Percentiles rank a stretch among this genome's conserved stretches.
These are phyloP conservation scores for Pipistrellus nathusii DNA, from an alignment of 2,797 vertebrate genomes.

Conservation along the genomic window DNA sequence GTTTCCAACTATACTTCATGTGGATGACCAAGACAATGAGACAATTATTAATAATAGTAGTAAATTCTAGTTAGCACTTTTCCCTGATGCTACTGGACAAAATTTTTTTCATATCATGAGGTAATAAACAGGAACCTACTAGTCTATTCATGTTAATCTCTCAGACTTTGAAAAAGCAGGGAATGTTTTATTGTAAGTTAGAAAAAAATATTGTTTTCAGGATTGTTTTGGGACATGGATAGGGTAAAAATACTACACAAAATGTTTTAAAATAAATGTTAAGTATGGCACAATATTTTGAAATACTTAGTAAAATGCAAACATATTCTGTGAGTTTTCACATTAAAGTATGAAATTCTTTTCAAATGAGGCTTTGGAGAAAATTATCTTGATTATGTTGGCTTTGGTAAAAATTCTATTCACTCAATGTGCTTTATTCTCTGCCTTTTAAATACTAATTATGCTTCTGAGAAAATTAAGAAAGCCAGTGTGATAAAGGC, in stretches of 20 bases:
- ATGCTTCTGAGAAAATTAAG: constrained; percentile 72
- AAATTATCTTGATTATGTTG: constrained; percentile 57
- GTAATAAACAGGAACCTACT: constrained; percentile 14
- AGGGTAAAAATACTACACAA: constrained; percentile 57
- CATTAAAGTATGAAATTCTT: constrained; percentile 74
- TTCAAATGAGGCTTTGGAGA: constrained; percentile 54
- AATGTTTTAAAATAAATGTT: constrained; percentile 69
- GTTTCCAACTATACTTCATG: background rate
- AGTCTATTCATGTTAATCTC: constrained; percentile 36
- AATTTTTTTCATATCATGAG: constrained; percentile 38
- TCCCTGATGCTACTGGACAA: background rate
- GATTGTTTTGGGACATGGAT: constrained; percentile 40
- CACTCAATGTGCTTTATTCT: constrained; percentile 38
- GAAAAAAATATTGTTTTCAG: constrained; percentile 56
- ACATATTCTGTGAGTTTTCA: constrained; percentile 65
- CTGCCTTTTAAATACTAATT: constrained; percentile 61
- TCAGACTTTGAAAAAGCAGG: constrained; percentile 55
- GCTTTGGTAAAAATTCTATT: constrained; percentile 63
- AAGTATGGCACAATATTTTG: constrained; percentile 75
- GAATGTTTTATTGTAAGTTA: constrained; percentile 48
- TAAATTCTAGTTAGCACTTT: constrained; percentile 39
- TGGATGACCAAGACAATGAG: constrained; percentile 40
- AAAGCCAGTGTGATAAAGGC: constrained; percentile 39
- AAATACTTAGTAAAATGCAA: constrained; percentile 64
- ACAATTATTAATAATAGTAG: constrained; percentile 43